Evolutionary conservation across 2,888 invertebrate genomes (phyloP), one percentile per base, ranked within the genome.

Genomic region (Formica aserva): DNA sequence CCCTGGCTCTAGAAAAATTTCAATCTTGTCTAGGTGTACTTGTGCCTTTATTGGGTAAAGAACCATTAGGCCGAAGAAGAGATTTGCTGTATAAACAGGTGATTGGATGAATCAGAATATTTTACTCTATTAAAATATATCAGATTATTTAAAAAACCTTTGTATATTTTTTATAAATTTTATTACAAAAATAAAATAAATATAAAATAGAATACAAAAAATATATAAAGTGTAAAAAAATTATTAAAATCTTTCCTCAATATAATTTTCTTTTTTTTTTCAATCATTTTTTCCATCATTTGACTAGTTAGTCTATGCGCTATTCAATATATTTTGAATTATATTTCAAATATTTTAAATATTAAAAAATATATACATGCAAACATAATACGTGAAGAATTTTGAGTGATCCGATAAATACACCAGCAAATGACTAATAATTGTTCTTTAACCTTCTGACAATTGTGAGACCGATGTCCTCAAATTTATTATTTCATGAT

Each of bases 1-100:
- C 95, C 8, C 91, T 95, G 1, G 96, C 97, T 0, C 92, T 96
- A 57, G 96, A 96, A 75, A 96, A 96, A 69, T 96, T 96, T 90
- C 95, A 96, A 86, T 95, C 96, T 5, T 95, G 96, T 62, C 91
- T 97, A 67, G 95, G 95, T 41, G 93, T 96, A 41, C 92, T 97
- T 55, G 95, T 97, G 63, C 96, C 96, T 0, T 93, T 96, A 65
- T 92, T 96, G 18, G 95, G 95, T 55, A 95, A 95, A 66, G 97
- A 97, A 92, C 96, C 96, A 1, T 94, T 95, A 32, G 96, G 96
- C 6, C 94, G 95, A n/a, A 95, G 96, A 83, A 95, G 96, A 89
- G 96, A 96, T 69, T 93, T 97, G 76, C 94, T 97, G 29, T 93
- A 96, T 85, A 95, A 95, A 91, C 96, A 96, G 95, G 97, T 96